Base-by-base conservation (phyloP, 2,113 vertebrate species). In the Microtus richardsoni region DNA sequence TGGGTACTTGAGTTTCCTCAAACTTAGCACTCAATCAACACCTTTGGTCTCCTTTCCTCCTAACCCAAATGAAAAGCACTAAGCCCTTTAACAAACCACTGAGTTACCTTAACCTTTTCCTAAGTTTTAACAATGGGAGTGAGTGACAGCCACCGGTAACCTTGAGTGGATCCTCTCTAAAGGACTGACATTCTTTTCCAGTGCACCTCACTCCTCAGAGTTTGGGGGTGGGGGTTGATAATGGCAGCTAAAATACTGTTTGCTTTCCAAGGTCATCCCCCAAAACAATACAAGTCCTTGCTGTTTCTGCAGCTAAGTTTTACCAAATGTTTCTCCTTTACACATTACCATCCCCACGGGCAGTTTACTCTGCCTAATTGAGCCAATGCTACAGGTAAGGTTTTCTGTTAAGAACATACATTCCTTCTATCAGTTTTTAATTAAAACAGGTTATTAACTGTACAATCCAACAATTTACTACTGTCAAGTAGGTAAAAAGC, bases 161-260 rank as follows among this genome's bases (percentile, higher is more conserved):
- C 36, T 66, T 94, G 33, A 83, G 36, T 80, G 26, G 90, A 75
- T 93, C 58, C 28, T 60, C 73, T 12, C 36, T 41, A 84, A 87
- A 87, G 91, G 52, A 89, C 4, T 92, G 30, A 78, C 16, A 78
- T 75, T 22, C 33, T 80, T 84, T 94, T 49, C 73, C 71, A 85
- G 52, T 16, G 77, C 17, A 79, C 74, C 64, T 92, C 52, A 78
- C 89, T 47, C 44, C 0, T 78, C 70, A n/a, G 82, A 79, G 7
- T 36, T 91, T 82, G 21, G 52, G 83, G 64, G 33, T 75, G 73
- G 52, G 87, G 71, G 66, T 21, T 52, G 84, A 60, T 0, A 92
- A 3, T 16, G 87, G 5, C 11, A 92, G 64, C 73, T 95, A 96
- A 95, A 91, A 91, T 36, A 95, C 13, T 28, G n/a, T 88, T 92